These are phyloP conservation scores for Sebastes diploproa DNA, from an alignment of 2,797 vertebrate species.

Conservation along the genomic window DNA sequence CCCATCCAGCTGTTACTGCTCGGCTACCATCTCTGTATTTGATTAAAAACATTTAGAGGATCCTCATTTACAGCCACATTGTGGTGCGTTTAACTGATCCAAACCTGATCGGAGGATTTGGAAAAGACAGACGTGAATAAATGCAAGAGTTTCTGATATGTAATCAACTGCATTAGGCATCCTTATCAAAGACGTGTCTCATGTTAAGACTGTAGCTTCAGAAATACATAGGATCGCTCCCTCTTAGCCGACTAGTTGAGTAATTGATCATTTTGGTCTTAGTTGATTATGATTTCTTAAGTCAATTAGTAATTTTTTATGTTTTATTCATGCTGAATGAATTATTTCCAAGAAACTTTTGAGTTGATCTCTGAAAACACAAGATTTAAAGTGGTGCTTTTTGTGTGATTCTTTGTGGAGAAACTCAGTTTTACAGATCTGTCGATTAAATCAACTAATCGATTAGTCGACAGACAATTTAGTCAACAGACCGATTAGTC, in stretches of 20 bases:
- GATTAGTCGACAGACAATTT: no score
- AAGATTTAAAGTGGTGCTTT: not conserved
- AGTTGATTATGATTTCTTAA: no score
- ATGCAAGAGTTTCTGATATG: not conserved
- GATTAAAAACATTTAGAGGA: not conserved
- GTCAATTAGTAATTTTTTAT: not conserved
- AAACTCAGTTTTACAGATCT: no score
- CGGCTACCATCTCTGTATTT: not conserved
- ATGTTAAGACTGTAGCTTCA: not conserved
- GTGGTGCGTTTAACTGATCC: not conserved
- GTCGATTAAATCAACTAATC: no score
- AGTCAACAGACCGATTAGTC: not conserved
- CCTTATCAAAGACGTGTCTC: not conserved
- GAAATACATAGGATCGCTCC: not conserved
- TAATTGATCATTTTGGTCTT: no score
- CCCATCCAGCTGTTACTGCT: not conserved
- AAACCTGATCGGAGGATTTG: not conserved
- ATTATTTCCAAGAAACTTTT: not conserved
- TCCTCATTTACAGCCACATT: not conserved
- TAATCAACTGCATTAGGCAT: not conserved
- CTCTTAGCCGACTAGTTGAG: no score
- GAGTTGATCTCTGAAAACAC: not conserved
- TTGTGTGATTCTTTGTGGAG: not conserved
- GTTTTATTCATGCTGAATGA: not conserved
- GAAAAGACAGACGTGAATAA: conserved; percentile 1